Evolutionary conservation across 1,140 invertebrate genomes (phyloP), one percentile per base, ranked within the genome.

Genomic region (Zaprionus tsacasi): DNA sequence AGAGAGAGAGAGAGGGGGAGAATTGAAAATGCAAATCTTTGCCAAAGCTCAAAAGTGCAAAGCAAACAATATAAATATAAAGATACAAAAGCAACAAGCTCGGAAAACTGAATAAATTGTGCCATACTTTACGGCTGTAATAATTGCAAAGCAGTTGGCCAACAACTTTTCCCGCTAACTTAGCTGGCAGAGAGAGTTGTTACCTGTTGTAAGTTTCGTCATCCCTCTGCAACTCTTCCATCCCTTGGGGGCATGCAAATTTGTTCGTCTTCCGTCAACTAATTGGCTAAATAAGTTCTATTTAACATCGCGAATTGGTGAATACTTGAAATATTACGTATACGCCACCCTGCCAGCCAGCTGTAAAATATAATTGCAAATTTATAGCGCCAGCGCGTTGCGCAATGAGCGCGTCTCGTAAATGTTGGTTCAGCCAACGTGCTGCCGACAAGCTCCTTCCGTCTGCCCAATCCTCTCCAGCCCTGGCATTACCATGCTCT

Each of bases 21-120:
- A 89, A 88, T 88, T 88, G 85, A 89, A 89, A 87, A 88, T 88
- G 83, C 73, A 87, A 87, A 87, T 87, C 83, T 88, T 80, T 78
- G 77, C 70, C 67, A 87, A 73, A 80, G 80, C 83, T 83, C 83
- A 80, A 87, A 87, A 87, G 77, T 87, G 83, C 80, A 89, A 83
- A 83, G 87, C 60, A 89, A 83, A 88, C 81, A 88, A 76, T 67
- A 72, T 67, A 73, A 76, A 76, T 72, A 71, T 60, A 48, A 63
- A 52, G 55, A 30, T 56, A 66, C 36, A 66, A 57, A 30, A 56
- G 67, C 57, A 60, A 30, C 48, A 13, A 56, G 17, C 43, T 17
- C 27, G 15, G 50, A 38, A 38, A 38, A 79, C 72, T 88, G 82
- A 66, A 86, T 86, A 86, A 88, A 89, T 80, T 81, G 80, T 78